Base-by-base conservation (phyloP, 2,113 vertebrate genomes). In the Malurus melanocephalus region DNA sequence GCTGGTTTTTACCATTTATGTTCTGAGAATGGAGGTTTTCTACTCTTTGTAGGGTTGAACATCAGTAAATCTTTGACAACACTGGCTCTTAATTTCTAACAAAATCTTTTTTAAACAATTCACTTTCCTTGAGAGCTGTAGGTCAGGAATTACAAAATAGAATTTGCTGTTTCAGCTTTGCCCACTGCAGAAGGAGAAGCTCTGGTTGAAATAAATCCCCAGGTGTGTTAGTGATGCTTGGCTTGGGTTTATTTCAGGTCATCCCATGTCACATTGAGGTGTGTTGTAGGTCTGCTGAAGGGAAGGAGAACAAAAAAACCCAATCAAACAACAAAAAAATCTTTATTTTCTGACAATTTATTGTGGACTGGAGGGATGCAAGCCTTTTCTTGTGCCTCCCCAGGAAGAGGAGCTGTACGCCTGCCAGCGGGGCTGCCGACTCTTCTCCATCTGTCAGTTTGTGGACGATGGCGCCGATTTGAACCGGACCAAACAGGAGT, bases 381-480 rank as follows among this genome's bases (percentile, higher is more conserved):
- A 95, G 68, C 21, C 67, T 97, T 13, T 88, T 94, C 60, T 96
- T 96, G 80, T 89, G 85, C 92, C 76, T 95, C 51, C 89, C 38
- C 59, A 99, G 99, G 99, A 99, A 92, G 98, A 98, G 80, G 99
- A 99, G 65, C 97, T 99, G 20, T 99, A 98, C 1, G 99, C 99
- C 22, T 99, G 99, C 95, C 98, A 99, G 96, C 97, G 99, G 93
- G 99, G 99, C 74, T 99, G 99, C 92, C 98, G 99, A 14, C 98
- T 99, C 13, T 99, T 99, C 95, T 99, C 99, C 80, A 99, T 99
- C 94, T 99, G 99, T 59, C 99, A 99, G 93, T 99, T 99, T 92
- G 99, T 99, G 87, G 98, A 98, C 7, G 99, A 99, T 74, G 98
- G 97, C 78, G 97, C 97, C 3, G 98, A 99, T 32, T 95, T 99